Conservation (phyloP, 2,113 vertebrate genomes). For the Oryzias melastigma region DNA sequence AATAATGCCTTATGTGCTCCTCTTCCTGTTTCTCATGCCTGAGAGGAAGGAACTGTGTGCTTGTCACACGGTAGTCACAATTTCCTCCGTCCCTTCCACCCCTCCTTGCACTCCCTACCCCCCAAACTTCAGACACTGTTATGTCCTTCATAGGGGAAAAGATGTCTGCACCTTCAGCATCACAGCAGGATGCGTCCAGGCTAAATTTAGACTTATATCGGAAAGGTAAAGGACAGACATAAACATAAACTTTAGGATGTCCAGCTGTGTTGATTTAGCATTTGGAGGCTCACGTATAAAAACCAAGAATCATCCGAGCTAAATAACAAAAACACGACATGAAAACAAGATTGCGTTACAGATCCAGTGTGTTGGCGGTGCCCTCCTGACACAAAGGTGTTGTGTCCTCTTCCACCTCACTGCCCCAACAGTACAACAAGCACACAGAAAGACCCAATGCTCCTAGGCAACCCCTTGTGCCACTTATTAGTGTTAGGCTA, state of each 20-base stretch:
- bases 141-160: conserved; percentile 73
- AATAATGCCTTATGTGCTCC: conserved; percentile 78
- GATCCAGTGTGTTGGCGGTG: conserved; percentile 36
- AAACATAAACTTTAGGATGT: conserved; percentile 76
- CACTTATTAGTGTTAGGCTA: conserved; percentile 52
- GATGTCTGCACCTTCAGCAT: conserved; percentile 73
- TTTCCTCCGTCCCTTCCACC: conserved; percentile 60
- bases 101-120: conserved; percentile 28
- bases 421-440: conserved; percentile 48
- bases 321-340: conserved; percentile 10
- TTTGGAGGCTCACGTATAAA: conserved; percentile 45
- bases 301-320: neutral
- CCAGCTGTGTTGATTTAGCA: conserved; percentile 74
- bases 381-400: conserved; percentile 54
- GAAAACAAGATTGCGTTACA: conserved; percentile 46
- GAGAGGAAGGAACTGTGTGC: conserved; percentile 77
- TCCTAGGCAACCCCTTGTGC: conserved; percentile 52
- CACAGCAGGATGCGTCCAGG: conserved; percentile 64
- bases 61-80: conserved; percentile 79
- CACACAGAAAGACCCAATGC: conserved; percentile 38
- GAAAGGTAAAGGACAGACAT: conserved; percentile 76
- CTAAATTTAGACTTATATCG: conserved; percentile 69
- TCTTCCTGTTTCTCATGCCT: conserved; percentile 81
- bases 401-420: conserved; percentile 16
- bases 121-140: conserved; percentile 73